Base-by-base conservation (phyloP, 2,888 invertebrate species). In the Tribolium freemani region DNA sequence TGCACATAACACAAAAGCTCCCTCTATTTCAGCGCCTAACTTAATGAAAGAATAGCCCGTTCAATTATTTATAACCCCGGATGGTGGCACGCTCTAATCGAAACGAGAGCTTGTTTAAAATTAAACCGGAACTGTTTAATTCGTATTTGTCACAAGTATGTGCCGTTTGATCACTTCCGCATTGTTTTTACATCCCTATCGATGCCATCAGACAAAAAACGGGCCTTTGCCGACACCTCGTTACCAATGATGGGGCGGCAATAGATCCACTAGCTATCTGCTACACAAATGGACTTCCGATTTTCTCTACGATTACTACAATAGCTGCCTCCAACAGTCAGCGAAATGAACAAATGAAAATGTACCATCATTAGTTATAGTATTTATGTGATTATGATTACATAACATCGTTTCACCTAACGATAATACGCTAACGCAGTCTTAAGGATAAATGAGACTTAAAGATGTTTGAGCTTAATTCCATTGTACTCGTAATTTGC, bases 1-100 rank as follows among this genome's bases (percentile, higher is more conserved):
- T 44, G 56, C 54, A 67, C 51, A 54, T 20, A 53, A 21, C 64
- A 66, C 64, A 66, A 66, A 66, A 54, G 53, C 53, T 16, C 10
- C 64, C 64, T 53, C 44, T 16, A 44, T 53, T 44, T 53, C 38
- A 54, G 3, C 54, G 54, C 45, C 66, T 46, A 67, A 67, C 66
- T 63, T 63, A 63, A 63, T 51, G 56, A 67, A 67, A 67, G 66
- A 67, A 67, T 46, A 46, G n/a, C 46, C 26, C 60, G 16, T 31
- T 46, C 66, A 38, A 67, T 67, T 67, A 67, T 56, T 67, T 44
- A 67, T 30, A 46, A 61, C 21, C n/a, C 21, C 16, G 54, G 26
- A 54, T 56, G 26, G 45, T 16, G 46, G 20, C 45, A 20, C n/a
- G 9, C 16, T 61, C 48, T 63, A 46, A 50, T 30, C 61, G 61